Conservation (phyloP, 2,888 invertebrate genomes). For the Drosophila incognita region DNA sequence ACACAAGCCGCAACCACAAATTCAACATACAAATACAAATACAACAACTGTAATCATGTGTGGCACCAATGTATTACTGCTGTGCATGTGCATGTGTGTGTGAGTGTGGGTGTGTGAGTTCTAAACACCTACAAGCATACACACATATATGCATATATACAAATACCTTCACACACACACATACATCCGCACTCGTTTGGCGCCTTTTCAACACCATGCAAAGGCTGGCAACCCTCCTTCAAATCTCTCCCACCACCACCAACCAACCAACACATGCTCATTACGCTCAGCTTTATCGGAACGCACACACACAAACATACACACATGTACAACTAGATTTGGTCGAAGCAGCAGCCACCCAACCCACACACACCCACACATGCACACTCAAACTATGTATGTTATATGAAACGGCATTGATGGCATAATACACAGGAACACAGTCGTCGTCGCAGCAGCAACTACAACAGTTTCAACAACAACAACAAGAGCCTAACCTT, state of each 20-base stretch:
- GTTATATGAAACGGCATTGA: slow-evolving; percentile 72
- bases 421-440: slow-evolving; percentile 69
- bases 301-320: slow-evolving; percentile 53
- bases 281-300: slow-evolving; percentile 77
- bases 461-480: slow-evolving; percentile 35
- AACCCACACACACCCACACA: slow-evolving; percentile 44
- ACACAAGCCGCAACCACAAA: slow-evolving; percentile 72
- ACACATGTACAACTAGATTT: slow-evolving; percentile 50
- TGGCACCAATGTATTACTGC: slow-evolving; percentile 43
- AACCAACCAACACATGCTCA: slow-evolving; percentile 64
- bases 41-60: slow-evolving; percentile 77
- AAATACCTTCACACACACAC: slow-evolving; percentile 24
- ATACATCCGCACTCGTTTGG: slow-evolving; percentile 63
- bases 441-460: slow-evolving; percentile 32
- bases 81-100: slow-evolving; percentile 10
- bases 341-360: slow-evolving; percentile 33
- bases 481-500: slow-evolving; percentile 59
- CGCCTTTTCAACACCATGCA: slow-evolving; percentile 76
- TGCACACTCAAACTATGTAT: slow-evolving; percentile 67
- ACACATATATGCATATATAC: slow-evolving; percentile 27
- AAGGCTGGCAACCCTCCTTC: slow-evolving; percentile 46
- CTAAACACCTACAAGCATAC: slow-evolving; percentile 72
- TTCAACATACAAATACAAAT: slow-evolving; percentile 76
- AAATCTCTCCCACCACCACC: slow-evolving; percentile 45
- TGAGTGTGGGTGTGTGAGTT: slow-evolving; percentile 38